A percentile compares a stretch with the other conserved stretches of the same genome.
These are phyloP conservation scores for Gallinago undulata DNA, from an alignment of 2,113 vertebrate species.

Conservation along the genomic window DNA sequence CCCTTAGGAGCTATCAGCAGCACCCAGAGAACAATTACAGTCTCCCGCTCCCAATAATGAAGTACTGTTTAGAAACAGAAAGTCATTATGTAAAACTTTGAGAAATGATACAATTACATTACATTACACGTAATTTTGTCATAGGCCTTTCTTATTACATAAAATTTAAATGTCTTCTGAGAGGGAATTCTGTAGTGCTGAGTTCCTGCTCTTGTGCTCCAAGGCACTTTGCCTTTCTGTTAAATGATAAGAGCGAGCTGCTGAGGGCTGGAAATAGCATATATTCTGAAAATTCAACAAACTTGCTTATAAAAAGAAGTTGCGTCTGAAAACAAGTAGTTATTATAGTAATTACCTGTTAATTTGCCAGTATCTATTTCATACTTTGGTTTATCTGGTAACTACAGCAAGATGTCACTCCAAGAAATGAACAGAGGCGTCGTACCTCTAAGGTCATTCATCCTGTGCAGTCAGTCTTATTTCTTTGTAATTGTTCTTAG, in stretches of 20 bases:
- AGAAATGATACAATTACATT: constrained; percentile 53
- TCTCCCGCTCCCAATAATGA: constrained; percentile 23
- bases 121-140: constrained; percentile 29
- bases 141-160: not conserved
- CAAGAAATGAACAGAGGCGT: not conserved
- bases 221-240: not conserved
- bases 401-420: not conserved
- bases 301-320: not conserved
- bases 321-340: not conserved
- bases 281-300: not conserved
- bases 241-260: not conserved
- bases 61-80: constrained; percentile 47
- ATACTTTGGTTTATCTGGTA: not conserved
- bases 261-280: not conserved
- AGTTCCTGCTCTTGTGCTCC: not conserved
- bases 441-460: not conserved
- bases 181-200: not conserved
- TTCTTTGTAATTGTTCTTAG: not conserved
- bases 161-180: constrained; percentile 27
- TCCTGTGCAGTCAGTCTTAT: not conserved
- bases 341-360: not conserved
- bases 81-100: constrained; percentile 55
- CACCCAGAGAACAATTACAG: constrained; percentile 53
- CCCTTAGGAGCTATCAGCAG: constrained; percentile 55
- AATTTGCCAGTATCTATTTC: not conserved